These are phyloP conservation scores for Acanthoscelides obtectus DNA, from an alignment of 2,888 invertebrate species.

Conservation along the genomic window DNA sequence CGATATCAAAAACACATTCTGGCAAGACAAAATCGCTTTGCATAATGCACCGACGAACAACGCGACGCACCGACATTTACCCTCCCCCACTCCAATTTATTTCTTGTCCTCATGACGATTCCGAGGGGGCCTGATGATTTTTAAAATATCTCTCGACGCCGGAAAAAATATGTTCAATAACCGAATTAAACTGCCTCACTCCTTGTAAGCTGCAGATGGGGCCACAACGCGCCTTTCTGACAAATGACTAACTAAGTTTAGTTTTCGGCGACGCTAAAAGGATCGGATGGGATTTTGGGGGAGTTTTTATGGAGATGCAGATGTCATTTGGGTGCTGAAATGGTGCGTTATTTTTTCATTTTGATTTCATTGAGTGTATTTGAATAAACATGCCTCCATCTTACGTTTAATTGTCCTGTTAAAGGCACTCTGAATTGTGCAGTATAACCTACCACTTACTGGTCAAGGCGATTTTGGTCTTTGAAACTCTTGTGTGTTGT, in stretches of 20 bases:
- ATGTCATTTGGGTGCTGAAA: conserved; percentile 7
- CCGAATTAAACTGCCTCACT: conserved; percentile 46
- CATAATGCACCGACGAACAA: background rate
- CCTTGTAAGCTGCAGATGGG: conserved; percentile 18
- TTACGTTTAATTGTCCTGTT: too few species aligned
- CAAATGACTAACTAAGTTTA: conserved; percentile 45
- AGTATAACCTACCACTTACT: too few species aligned
- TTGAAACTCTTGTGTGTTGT: too few species aligned
- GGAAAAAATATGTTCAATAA: conserved; percentile 48
- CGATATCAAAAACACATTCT: background rate
- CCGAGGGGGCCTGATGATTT: conserved; percentile 42
- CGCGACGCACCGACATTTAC: background rate
- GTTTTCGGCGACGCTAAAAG: conserved; percentile 36
- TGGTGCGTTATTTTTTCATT: conserved; percentile 7
- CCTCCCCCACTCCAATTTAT: background rate
- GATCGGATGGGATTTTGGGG: conserved; percentile 36
- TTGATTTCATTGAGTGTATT: too few species aligned
- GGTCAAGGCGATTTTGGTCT: too few species aligned
- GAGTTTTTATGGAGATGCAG: conserved; percentile 29
- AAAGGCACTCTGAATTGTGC: too few species aligned
- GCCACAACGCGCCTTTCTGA: background rate
- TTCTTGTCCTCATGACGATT: background rate
- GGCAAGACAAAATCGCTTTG: background rate
- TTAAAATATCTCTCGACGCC: conserved; percentile 46
- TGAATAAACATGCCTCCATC: too few species aligned